A percentile compares a stretch with the other conserved stretches of the same genome.
Conservation (phyloP, 1,140 invertebrate genomes). For the Brachionus angularis region DNA sequence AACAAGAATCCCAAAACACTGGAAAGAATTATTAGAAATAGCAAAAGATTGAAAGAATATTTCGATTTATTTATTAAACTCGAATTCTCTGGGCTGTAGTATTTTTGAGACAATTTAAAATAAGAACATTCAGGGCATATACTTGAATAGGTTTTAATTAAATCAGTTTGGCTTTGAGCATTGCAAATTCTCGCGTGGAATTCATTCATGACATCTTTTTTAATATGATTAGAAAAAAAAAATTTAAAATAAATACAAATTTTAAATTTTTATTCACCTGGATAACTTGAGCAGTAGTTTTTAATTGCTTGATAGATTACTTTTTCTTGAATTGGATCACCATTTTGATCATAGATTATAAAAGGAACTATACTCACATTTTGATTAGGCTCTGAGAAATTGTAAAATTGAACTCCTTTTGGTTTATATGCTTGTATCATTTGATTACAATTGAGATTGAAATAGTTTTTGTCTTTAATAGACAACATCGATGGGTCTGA, state of each 20-base stretch:
- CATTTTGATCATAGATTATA: slow-evolving; percentile 30
- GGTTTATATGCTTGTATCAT: neutral
- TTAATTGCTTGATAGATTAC: neutral
- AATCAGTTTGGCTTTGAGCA: slow-evolving; percentile 13
- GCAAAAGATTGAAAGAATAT: neutral
- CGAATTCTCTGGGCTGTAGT: neutral
- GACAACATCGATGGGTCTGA: slow-evolving; percentile 11
- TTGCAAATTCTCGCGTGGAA: slow-evolving; percentile 23
- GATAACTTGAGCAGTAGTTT: neutral
- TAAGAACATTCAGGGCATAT: slow-evolving; percentile 15
- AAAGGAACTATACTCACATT: slow-evolving; percentile 6
- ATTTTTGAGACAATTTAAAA: neutral
- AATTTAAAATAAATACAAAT: neutral
- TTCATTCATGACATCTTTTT: slow-evolving; percentile 13
- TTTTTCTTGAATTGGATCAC: slow-evolving; percentile 6
- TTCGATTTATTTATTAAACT: neutral
- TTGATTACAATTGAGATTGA: slow-evolving; percentile 10
- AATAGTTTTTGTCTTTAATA: neutral
- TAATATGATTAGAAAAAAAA: neutral
- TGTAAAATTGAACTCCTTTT: slow-evolving; percentile 13
- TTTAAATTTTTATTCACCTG: neutral
- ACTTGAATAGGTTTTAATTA: neutral
- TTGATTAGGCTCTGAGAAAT: neutral
- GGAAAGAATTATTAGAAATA: neutral
- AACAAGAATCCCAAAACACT: neutral